These are phyloP conservation scores for Ernsta delagoae DNA, from an alignment of 2,888 invertebrate species.

Conservation along the genomic window DNA sequence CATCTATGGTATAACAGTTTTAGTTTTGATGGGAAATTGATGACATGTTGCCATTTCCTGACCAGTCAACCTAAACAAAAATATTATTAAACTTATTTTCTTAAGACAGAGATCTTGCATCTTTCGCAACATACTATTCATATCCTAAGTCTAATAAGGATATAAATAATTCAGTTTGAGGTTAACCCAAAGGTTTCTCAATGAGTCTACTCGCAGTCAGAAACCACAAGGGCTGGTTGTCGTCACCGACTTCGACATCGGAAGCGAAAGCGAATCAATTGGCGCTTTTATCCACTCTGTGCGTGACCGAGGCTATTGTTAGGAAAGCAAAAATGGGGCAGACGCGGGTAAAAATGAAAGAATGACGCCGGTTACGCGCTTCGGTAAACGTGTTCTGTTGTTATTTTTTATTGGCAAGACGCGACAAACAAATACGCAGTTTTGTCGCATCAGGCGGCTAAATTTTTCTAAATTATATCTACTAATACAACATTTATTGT, in stretches of 20 bases:
- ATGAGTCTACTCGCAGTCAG: too few species aligned
- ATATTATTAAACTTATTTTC: too few species aligned
- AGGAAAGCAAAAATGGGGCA: conserved; percentile 79
- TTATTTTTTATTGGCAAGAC: conserved; percentile 46
- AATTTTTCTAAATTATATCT: too few species aligned
- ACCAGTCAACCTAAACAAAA: too few species aligned
- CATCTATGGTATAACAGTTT: too few species aligned
- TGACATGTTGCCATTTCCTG: too few species aligned
- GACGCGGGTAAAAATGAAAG: conserved; percentile 74
- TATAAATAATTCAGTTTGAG: conserved; percentile 25
- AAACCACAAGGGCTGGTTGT: conserved; percentile 73
- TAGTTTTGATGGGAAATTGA: too few species aligned
- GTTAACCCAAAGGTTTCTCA: conserved; percentile 55
- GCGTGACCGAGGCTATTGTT: conserved; percentile 82
- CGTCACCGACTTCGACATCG: conserved; percentile 64
- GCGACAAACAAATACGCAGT: conserved; percentile 13
- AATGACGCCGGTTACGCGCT: conserved; percentile 67
- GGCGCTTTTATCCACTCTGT: conserved; percentile 68
- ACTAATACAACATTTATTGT: too few species aligned
- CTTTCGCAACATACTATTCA: too few species aligned
- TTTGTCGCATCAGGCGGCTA: background rate
- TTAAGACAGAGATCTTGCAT: too few species aligned
- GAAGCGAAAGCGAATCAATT: conserved; percentile 83
- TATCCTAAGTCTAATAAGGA: too few species aligned
- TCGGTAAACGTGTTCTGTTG: conserved; percentile 51